phyloP scores from a whole-genome alignment of 2,888 invertebrate genomes.

The Trachelus tabidus region DNA sequence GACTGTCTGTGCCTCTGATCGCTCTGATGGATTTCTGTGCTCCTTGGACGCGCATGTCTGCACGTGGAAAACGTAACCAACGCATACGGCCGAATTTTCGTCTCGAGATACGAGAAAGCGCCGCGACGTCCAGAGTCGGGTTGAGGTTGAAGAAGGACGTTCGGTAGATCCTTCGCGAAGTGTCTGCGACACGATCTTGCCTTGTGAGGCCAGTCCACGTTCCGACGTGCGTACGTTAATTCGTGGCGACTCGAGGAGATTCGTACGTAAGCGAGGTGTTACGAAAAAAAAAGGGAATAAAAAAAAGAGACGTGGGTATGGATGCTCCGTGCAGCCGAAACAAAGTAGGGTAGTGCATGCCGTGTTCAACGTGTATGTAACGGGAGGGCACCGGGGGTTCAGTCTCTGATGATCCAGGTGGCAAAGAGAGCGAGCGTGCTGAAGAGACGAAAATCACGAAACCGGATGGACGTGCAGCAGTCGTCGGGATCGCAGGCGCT shows the following conservation, averaged over 20 bases:
- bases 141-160: too few species aligned
- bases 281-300: too few species aligned
- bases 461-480: conserved; percentile 72
- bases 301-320: background rate
- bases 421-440: conserved; percentile 80
- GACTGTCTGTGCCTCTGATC: too few species aligned
- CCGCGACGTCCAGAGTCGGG: too few species aligned
- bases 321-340: background rate
- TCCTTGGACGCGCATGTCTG: too few species aligned
- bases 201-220: too few species aligned
- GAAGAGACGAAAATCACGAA: conserved; percentile 76
- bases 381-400: conserved; percentile 68
- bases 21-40: too few species aligned
- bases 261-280: background rate
- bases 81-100: background rate
- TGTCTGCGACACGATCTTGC: too few species aligned
- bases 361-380: conserved; percentile 61
- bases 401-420: conserved; percentile 79
- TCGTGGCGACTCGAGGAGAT: background rate
- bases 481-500: conserved; percentile 23
- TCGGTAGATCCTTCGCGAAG: too few species aligned
- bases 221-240: too few species aligned
- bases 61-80: background rate
- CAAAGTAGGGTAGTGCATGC: conserved; percentile 58
- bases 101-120: background rate